A percentile compares a stretch with the other conserved stretches of the same genome.
phyloP scores from a whole-genome alignment of 2,797 vertebrate species.

The Manis pentadactyla region DNA sequence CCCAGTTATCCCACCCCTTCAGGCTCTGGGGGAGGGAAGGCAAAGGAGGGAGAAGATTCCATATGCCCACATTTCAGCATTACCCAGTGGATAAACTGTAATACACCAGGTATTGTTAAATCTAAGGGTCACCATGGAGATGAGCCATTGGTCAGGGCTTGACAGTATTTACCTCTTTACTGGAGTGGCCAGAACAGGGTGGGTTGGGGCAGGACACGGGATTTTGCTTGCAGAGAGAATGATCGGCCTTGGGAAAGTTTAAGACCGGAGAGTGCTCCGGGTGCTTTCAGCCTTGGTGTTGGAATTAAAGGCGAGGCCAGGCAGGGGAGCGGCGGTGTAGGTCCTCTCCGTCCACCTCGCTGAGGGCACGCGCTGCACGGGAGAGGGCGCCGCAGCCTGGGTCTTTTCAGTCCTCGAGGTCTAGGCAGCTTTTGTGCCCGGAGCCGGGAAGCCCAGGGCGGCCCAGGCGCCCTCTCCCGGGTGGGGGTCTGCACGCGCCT shows the following conservation, averaged over 20 bases:
- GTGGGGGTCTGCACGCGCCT: constrained; percentile 24
- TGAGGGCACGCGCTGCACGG: neutral
- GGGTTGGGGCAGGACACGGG: neutral
- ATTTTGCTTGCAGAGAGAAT: neutral
- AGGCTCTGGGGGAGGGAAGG: neutral
- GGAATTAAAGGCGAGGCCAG: neutral
- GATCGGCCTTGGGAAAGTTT: neutral
- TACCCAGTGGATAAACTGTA: neutral
- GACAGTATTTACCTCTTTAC: neutral
- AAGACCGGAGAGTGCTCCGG: neutral
- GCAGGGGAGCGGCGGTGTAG: neutral
- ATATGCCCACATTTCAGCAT: neutral
- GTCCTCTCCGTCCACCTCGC: neutral
- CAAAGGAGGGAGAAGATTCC: neutral
- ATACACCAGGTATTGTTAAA: neutral
- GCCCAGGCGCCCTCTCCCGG: neutral
- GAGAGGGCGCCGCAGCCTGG: neutral
- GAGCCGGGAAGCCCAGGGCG: neutral
- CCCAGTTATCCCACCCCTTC: neutral
- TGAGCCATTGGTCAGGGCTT: neutral
- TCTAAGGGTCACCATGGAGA: constrained; percentile 35
- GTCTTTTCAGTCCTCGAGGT: neutral
- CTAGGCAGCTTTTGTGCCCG: constrained; percentile 50
- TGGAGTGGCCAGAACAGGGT: neutral
- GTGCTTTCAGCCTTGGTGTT: neutral